A percentile compares a stretch with the other conserved stretches of the same genome.
Conservation (phyloP, 2,797 vertebrate genomes). For the Mormyrus hasselquistii region DNA sequence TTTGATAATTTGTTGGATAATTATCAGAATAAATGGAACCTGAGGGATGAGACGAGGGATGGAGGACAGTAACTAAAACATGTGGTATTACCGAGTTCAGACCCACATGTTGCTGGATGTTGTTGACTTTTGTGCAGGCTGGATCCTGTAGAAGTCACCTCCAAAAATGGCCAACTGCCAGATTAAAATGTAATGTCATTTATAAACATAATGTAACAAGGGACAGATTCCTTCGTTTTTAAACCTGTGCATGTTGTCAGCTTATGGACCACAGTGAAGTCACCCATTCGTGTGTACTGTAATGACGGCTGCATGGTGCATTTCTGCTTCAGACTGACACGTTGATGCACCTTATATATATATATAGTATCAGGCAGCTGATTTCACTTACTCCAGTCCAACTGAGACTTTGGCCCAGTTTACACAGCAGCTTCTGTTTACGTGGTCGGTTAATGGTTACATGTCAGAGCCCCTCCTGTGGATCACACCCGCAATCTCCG, state of each 20-base stretch:
- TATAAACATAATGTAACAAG: background rate
- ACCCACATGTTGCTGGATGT: background rate
- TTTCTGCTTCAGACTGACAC: background rate
- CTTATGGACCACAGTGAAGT: background rate
- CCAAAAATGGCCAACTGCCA: background rate
- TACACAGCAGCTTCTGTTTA: background rate
- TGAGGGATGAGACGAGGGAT: background rate
- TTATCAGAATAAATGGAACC: background rate
- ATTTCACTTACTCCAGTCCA: background rate
- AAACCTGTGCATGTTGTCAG: background rate
- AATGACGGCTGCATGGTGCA: background rate
- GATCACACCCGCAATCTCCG: background rate
- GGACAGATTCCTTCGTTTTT: background rate
- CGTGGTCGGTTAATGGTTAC: background rate
- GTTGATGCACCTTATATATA: background rate
- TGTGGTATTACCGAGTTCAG: background rate
- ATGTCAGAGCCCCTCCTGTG: background rate
- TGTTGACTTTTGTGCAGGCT: background rate
- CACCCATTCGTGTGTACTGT: background rate
- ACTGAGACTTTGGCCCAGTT: background rate
- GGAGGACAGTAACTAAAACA: background rate
- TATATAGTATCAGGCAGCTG: background rate
- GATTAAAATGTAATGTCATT: background rate
- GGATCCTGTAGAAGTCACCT: background rate
- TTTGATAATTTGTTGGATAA: background rate